phyloP scores from a whole-genome alignment of 2,113 vertebrate genomes.

The Egretta garzetta region DNA sequence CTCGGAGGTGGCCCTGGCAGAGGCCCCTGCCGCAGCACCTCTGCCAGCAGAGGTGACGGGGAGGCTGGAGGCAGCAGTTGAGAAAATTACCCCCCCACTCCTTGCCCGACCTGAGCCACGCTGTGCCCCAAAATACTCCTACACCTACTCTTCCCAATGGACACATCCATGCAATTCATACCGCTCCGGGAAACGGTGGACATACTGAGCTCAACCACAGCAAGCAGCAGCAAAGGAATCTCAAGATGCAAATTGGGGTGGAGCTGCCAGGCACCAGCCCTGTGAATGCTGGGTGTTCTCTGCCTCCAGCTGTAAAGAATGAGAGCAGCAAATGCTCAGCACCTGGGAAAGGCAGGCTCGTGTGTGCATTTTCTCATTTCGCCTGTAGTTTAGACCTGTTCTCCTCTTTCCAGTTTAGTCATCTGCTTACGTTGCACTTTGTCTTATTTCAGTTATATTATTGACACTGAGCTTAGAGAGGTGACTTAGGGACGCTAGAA shows the following conservation, averaged over 20 bases:
- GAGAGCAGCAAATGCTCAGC: background rate
- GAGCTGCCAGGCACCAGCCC: background rate
- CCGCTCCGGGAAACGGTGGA: conserved; percentile 12
- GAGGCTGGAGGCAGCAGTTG: background rate
- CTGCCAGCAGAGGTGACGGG: background rate
- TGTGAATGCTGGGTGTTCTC: background rate
- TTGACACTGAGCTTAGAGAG: background rate
- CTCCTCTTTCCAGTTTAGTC: background rate
- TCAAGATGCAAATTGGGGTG: background rate
- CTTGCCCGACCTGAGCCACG: background rate
- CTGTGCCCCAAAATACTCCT: conserved; percentile 30
- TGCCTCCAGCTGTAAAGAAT: background rate
- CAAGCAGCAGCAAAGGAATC: background rate
- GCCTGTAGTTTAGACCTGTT: background rate
- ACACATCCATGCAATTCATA: conserved; percentile 47
- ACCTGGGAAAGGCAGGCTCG: background rate
- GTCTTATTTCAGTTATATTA: background rate
- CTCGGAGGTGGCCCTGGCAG: rapidly evolving
- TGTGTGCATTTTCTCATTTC: background rate
- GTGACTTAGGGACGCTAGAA: background rate
- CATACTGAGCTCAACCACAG: background rate
- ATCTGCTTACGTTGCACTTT: background rate
- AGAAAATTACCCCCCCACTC: background rate
- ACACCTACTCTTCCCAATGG: conserved; percentile 60
- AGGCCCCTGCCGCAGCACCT: background rate